A percentile compares a stretch with the other conserved stretches of the same genome.
These are phyloP conservation scores for Cervus canadensis DNA, from an alignment of 2,113 vertebrate species.

Conservation along the genomic window DNA sequence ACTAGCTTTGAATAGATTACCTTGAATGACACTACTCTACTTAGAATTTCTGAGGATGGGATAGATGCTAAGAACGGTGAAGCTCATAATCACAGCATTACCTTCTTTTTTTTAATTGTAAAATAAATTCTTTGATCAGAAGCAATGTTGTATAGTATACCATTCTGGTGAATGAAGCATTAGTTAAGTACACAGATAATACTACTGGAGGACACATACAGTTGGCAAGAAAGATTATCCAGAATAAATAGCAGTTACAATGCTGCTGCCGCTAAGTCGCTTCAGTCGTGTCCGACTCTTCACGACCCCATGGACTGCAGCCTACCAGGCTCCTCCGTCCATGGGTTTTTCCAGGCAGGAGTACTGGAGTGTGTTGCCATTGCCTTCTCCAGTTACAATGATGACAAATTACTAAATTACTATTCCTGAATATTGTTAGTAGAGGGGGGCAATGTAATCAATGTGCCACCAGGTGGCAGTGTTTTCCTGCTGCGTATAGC, in stretches of 20 bases:
- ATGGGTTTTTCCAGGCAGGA: too few species aligned
- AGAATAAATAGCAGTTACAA: conserved; percentile 15
- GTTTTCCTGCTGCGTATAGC: not conserved
- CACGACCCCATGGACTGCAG: too few species aligned
- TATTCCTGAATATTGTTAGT: not conserved
- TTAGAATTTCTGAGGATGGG: not conserved
- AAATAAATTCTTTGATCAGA: not conserved
- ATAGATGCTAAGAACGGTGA: not conserved
- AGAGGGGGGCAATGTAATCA: not conserved
- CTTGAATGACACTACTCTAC: not conserved
- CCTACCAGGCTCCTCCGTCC: too few species aligned
- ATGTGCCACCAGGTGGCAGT: conserved; percentile 49
- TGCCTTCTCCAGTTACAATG: not conserved
- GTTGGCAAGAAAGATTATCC: not conserved
- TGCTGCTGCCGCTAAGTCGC: too few species aligned
- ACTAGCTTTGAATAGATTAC: not conserved
- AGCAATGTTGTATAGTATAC: not conserved
- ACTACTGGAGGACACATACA: not conserved
- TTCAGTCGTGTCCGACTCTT: too few species aligned
- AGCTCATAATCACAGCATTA: not conserved
- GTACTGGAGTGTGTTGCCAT: too few species aligned
- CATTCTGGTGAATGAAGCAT: not conserved
- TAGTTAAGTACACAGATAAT: not conserved
- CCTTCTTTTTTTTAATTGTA: not conserved
- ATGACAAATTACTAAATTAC: not conserved